A percentile compares a stretch with the other conserved stretches of the same genome.
Evolutionary conservation across 2,797 vertebrate species (phyloP).

Genomic region (Pagetopsis macropterus): DNA sequence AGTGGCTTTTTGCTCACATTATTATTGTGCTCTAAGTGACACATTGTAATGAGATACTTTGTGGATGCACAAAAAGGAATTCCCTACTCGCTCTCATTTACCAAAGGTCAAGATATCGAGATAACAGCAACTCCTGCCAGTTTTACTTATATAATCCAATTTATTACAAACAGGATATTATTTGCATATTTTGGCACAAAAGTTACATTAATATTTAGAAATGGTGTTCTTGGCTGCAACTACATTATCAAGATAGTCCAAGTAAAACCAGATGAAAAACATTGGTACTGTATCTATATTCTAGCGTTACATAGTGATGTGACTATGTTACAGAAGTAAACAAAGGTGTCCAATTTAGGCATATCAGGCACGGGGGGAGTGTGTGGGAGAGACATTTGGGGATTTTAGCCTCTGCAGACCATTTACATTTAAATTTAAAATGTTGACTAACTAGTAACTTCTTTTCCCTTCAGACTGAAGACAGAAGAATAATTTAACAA

Average conservation of each 20-base stretch:
- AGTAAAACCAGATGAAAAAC: not conserved
- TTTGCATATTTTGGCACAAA: constrained; percentile 10
- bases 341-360: no score
- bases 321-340: no score
- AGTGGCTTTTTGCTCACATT: constrained; percentile 30
- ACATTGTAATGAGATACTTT: constrained; percentile 41
- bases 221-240: no score
- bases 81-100: constrained; percentile 13
- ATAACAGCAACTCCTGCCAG: not conserved
- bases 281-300: no score
- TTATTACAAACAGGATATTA: not conserved
- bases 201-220: not conserved
- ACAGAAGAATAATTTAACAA: not conserved
- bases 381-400: no score
- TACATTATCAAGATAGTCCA: not conserved
- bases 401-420: no score
- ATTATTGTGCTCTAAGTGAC: constrained; percentile 23
- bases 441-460: no score
- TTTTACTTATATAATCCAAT: not conserved
- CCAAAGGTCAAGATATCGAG: constrained; percentile 33
- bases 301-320: no score
- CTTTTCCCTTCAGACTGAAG: no score
- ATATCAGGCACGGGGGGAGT: no score
- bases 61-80: constrained; percentile 9
- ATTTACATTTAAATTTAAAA: no score